Percentiles rank a stretch among this genome's conserved stretches.
Evolutionary conservation across 2,888 invertebrate species (phyloP).

Genomic region (Callyntrura guangdongensis): DNA sequence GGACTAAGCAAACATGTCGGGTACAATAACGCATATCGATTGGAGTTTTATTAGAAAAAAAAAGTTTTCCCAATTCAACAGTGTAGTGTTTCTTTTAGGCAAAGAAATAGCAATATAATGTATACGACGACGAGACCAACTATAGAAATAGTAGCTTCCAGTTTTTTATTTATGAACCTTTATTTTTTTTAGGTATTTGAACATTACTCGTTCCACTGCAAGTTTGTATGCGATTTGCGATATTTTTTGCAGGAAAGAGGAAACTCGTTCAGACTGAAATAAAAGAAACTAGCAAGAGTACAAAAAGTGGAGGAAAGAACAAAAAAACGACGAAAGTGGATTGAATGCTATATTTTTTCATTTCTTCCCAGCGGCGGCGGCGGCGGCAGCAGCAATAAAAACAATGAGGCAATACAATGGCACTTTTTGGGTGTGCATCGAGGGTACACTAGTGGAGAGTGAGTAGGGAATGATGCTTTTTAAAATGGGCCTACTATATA

Average conservation of each 20-base stretch:
- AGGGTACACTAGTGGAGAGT: neutral
- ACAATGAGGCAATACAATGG: conserved; percentile 41
- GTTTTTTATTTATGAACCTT: conserved; percentile 48
- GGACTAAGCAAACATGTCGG: neutral
- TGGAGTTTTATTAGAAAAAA: neutral
- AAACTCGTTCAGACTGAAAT: neutral
- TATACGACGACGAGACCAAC: too few species aligned
- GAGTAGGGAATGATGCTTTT: conserved; percentile 28
- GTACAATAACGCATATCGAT: conserved; percentile 15
- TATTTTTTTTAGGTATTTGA: conserved; percentile 28
- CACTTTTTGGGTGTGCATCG: neutral
- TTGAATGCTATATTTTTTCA: conserved; percentile 52
- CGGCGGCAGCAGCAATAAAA: conserved; percentile 29
- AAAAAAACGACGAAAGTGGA: conserved; percentile 24
- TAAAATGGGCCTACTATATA: neutral
- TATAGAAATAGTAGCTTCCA: neutral
- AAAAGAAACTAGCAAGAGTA: neutral
- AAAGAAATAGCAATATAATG: too few species aligned
- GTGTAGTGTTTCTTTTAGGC: neutral
- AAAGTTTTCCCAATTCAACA: conserved; percentile 1
- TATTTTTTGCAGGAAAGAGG: conserved; percentile 25
- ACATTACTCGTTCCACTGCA: conserved; percentile 27
- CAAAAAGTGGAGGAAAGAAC: neutral
- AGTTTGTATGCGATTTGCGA: conserved; percentile 16
- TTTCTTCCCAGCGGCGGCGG: conserved; percentile 47